Evolutionary conservation across 35 echinoderm and acorn worm species (phyloP).

Genomic region (Nesometra sesokonis): DNA sequence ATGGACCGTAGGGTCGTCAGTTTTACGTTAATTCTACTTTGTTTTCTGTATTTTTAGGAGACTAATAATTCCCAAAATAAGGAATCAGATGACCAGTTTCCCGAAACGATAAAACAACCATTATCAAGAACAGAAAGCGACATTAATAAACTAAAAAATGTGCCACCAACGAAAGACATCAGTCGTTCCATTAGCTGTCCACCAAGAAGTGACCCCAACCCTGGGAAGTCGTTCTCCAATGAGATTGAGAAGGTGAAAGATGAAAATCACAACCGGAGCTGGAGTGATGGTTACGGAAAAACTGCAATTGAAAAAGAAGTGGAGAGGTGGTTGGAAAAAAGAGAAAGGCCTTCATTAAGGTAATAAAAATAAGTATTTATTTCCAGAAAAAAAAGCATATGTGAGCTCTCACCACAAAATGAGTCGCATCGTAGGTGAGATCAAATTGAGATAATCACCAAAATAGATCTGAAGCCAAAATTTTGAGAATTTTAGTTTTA

Average conservation of each 20-base stretch:
- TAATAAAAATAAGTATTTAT: too few species aligned
- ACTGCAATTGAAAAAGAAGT: background rate
- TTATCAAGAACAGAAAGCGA: background rate
- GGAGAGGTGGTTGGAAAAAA: background rate
- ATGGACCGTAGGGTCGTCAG: too few species aligned
- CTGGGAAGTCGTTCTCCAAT: background rate
- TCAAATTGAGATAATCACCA: too few species aligned
- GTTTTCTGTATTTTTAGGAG: background rate
- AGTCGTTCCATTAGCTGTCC: background rate
- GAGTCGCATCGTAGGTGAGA: too few species aligned
- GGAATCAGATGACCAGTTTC: background rate
- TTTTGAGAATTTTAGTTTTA: too few species aligned
- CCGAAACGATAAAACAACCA: background rate
- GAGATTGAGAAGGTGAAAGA: background rate
- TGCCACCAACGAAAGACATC: background rate
- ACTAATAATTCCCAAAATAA: too few species aligned
- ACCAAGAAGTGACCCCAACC: background rate
- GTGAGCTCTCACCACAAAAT: too few species aligned
- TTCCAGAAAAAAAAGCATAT: too few species aligned
- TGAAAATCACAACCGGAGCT: background rate
- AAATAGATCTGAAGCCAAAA: too few species aligned
- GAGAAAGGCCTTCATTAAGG: background rate
- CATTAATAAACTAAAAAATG: background rate
- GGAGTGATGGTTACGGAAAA: background rate
- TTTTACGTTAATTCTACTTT: too few species aligned